Conservation (phyloP, 2,888 invertebrate genomes). For the Lasioglossum figueresi region DNA sequence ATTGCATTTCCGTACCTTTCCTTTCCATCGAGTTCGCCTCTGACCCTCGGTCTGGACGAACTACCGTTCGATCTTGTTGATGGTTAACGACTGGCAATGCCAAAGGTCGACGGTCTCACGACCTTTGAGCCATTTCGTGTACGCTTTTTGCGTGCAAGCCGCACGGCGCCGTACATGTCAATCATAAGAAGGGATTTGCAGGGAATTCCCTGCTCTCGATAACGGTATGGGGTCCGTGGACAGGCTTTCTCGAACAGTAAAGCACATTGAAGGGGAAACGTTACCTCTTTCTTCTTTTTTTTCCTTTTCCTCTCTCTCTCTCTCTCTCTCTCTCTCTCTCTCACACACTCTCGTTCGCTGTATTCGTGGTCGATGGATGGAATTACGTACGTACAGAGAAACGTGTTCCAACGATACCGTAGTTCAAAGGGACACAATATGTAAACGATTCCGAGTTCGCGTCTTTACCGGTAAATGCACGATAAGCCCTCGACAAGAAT, state of each 20-base stretch:
- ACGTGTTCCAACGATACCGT: slow-evolving; percentile 8
- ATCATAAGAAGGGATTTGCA: slow-evolving; percentile 51
- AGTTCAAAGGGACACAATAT: slow-evolving; percentile 14
- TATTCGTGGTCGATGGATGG: slow-evolving; percentile 11
- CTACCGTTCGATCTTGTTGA: slow-evolving; percentile 69
- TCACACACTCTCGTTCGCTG: not conserved
- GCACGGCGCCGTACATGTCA: slow-evolving; percentile 53
- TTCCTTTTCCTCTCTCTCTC: not conserved
- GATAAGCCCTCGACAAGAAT: not conserved
- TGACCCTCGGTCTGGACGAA: slow-evolving; percentile 61
- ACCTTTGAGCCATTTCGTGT: slow-evolving; percentile 74
- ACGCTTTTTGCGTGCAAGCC: slow-evolving; percentile 57
- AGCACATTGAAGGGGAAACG: slow-evolving; percentile 17
- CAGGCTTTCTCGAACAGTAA: slow-evolving; percentile 37
- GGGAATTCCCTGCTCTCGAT: slow-evolving; percentile 48
- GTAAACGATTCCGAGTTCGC: not conserved
- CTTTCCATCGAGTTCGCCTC: slow-evolving; percentile 53
- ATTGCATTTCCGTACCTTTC: slow-evolving; percentile 70
- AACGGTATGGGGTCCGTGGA: slow-evolving; percentile 36
- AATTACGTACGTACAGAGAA: slow-evolving; percentile 10
- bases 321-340: not conserved
- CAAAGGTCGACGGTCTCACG: slow-evolving; percentile 72
- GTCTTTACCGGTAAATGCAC: slow-evolving; percentile 6
- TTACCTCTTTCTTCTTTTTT: slow-evolving; percentile 14
- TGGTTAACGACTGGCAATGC: slow-evolving; percentile 65